Base-by-base conservation (phyloP, 2,113 vertebrate genomes). In the Cololabis saira region DNA sequence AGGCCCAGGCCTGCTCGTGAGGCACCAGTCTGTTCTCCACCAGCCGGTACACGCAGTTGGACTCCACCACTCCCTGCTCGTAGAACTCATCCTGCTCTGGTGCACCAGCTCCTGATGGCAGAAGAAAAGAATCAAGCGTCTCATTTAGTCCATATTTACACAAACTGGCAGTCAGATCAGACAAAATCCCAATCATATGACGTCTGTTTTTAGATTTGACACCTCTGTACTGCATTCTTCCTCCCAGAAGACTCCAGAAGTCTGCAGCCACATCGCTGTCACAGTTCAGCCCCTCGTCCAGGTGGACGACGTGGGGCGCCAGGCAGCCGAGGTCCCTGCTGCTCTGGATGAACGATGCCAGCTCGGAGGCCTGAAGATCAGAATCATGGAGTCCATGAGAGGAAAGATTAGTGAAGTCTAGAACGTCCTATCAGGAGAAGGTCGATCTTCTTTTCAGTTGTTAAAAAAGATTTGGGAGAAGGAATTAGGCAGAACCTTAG, bases 31-130 rank as follows among this genome's bases (percentile, higher is more conserved):
- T 76, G 83, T 93, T 89, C 44, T 90, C 93, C 83, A 89, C 70
- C 73, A 95, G 89, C 16, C 66, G 78, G 82, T 93, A 95, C n/a
- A 91, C 89, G 61, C 92, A 93, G 90, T 95, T 95, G 0, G 94
- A 92, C 78, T 94, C 92, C 58, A 89, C 89, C 78, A 94, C 84
- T 0, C 88, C 91, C 0, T 40, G 19, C 71, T 95, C 94, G 33
- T 85, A 95, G 9, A 76, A 66, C 74, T 94, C 92, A 42, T 95
- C 94, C 60, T 94, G 92, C 51, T 92, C 91, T 8, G 86, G 75
- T 11, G 82, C 61, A 17, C 89, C 78, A 12, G 88, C 87, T 71
- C 73, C 90, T 92, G 76, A 6, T n/a, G 18, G 7, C 1, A 52
- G 40, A 33, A 11, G 13, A 8, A 83, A 41, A 51, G 3, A 60